Evolutionary conservation across 2,797 vertebrate genomes (phyloP), one percentile per base, ranked within the genome.

Genomic region (Spondyliosoma cantharus): DNA sequence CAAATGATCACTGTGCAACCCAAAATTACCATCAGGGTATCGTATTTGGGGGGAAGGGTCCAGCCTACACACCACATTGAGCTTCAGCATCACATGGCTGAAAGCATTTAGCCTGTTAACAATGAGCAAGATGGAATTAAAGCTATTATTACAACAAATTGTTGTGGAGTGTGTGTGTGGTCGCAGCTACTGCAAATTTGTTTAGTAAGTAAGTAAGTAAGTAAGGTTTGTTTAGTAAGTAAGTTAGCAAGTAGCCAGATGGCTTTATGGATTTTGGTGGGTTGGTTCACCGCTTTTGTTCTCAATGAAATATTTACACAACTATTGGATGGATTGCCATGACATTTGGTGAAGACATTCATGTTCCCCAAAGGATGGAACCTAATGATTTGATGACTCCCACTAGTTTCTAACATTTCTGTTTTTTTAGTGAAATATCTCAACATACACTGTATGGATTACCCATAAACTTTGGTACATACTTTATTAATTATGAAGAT

Each of bases 1-100:
- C 12, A 75, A 29, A 68, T 78, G 22, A 52, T 77, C 56, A 56
- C 29, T 24, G n/a, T 66, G 17, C 9, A 48, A n/a, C 19, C 19
- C 32, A 59, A 29, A 57, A 64, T 59, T 7, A 53, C 24, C 8
- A 16, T 48, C 20, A 32, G 13, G 43, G 15, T 19, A 12, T 15
- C n/a, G 11, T 64, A 12, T n/a, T 29, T 14, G 45, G 32, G 8
- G 7, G 32, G 6, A 20, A 4, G 42, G 56, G 53, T 74, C 16
- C 62, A 74, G 61, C 32, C 61, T 58, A 9, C 0, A 5, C 29
- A 13, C 15, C 15, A 17, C 14, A 43, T 2, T 50, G 29, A 52
- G 20, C 66, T 71, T 54, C 29, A 64, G 19, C 24, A 42, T 53
- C 45, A 71, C 27, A 27, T 42, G 15, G 32, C 58, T 48, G 37